These are phyloP conservation scores for Meta bourneti DNA, from an alignment of 2,888 invertebrate species.

Conservation along the genomic window DNA sequence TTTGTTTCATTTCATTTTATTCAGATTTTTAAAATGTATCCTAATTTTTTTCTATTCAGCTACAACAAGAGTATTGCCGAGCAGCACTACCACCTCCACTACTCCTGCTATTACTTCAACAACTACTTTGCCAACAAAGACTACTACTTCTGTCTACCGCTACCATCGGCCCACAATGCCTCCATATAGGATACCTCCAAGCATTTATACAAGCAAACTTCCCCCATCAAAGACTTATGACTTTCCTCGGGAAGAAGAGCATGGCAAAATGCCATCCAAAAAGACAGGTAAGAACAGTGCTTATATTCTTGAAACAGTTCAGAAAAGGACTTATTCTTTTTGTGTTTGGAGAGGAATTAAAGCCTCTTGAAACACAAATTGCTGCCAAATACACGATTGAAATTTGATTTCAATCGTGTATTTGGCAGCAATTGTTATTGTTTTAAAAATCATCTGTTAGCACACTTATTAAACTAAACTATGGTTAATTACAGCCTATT, in stretches of 20 bases:
- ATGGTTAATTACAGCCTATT: no score
- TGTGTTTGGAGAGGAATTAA: no score
- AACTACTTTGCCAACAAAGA: constrained; percentile 33
- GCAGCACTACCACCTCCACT: constrained; percentile 56
- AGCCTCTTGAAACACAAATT: no score
- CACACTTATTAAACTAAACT: no score
- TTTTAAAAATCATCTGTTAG: not conserved
- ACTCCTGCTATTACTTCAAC: constrained; percentile 28
- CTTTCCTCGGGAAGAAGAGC: constrained; percentile 69
- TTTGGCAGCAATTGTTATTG: not conserved
- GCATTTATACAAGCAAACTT: constrained; percentile 64
- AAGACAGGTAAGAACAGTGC: constrained; percentile 63
- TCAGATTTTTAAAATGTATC: not conserved
- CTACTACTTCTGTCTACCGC: constrained; percentile 62
- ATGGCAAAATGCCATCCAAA: constrained; percentile 66
- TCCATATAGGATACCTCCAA: constrained; percentile 64
- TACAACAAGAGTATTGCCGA: constrained; percentile 41
- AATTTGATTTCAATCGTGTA: no score
- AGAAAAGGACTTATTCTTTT: no score
- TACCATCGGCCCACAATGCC: constrained; percentile 68
- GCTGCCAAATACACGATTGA: no score
- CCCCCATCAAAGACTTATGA: constrained; percentile 67
- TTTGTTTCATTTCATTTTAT: no score
- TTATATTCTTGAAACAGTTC: no score
- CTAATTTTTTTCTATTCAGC: constrained; percentile 7